phyloP scores from a whole-genome alignment of 2,113 vertebrate genomes.

The Fregetta grallaria region DNA sequence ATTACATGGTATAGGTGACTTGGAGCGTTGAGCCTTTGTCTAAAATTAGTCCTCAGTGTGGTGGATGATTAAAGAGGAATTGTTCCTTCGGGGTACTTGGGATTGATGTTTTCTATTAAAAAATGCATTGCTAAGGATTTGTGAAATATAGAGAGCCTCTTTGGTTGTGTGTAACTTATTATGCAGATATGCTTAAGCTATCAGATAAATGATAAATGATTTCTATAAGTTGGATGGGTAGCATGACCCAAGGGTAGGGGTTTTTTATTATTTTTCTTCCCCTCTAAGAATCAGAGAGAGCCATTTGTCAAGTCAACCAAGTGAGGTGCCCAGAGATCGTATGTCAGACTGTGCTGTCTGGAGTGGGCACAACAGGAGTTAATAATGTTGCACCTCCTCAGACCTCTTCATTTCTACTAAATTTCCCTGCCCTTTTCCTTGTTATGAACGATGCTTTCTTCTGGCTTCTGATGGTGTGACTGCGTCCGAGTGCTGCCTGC shows the following conservation, averaged over 20 bases:
- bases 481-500: neutral
- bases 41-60: conserved; percentile 46
- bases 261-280: neutral
- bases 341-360: neutral
- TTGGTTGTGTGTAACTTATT: neutral
- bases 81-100: conserved; percentile 44
- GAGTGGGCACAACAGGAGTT: neutral
- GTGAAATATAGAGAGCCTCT: conserved; percentile 28
- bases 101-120: conserved; percentile 71
- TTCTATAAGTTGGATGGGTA: conserved; percentile 24
- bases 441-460: neutral
- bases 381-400: neutral
- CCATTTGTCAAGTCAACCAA: conserved; percentile 30
- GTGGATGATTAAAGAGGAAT: conserved; percentile 61
- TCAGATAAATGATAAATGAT: conserved; percentile 49
- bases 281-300: neutral
- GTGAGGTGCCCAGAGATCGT: neutral
- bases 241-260: neutral
- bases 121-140: conserved; percentile 39
- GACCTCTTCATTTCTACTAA: neutral
- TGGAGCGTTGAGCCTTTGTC: conserved; percentile 2
- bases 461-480: neutral
- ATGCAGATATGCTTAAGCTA: conserved; percentile 38
- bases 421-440: neutral
- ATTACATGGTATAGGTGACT: conserved; percentile 13